Evolutionary conservation across 1,140 invertebrate species (phyloP), one percentile per base, ranked within the genome.

Genomic region (Sitobion miscanthi): DNA sequence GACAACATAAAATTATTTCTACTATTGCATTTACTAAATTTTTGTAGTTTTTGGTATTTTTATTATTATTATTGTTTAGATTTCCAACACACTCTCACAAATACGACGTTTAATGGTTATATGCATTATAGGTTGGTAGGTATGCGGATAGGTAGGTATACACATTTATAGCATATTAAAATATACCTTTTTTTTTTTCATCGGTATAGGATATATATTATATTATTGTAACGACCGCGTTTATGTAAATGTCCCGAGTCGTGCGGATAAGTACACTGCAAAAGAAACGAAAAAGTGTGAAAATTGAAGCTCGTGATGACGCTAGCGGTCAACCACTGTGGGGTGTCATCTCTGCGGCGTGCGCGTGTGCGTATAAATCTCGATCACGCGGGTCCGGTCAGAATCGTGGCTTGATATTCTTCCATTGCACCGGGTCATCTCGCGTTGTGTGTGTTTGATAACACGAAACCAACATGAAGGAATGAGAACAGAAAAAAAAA

Each of bases 351-450:
- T 83, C 89, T 90, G 62, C 38, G 42, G 38, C 54, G 57, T 62
- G 89, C 42, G 49, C 82, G 91, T 86, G 82, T 91, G 90, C 30
- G 35, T 49, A 69, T 93, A 93, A 93, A 93, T 93, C 91, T 93
- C 91, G 91, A 93, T 93, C 91, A 93, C 91, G 91, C 91, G 91
- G 91, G 91, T 92, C 82, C 38, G 91, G 91, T 93, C 91, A 93
- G 91, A 85, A 86, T 93, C 91, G 91, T 93, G 91, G 91, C 91
- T 93, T 93, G 91, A 93, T 93, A 86, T 93, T 86, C 47, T 57
- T 93, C 82, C 47, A 49, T 85, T 92, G 47, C 11, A 35, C 91
- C 91, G 91, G 77, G 91, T 82, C 47, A 82, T 92, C 91, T 91
- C 90, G 42, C 30, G 54, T 77, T 91, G 90, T 92, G 87, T 88